A percentile compares a stretch with the other conserved stretches of the same genome.
Conservation (phyloP, 1,140 invertebrate species). For the Drosophila ironensis region DNA sequence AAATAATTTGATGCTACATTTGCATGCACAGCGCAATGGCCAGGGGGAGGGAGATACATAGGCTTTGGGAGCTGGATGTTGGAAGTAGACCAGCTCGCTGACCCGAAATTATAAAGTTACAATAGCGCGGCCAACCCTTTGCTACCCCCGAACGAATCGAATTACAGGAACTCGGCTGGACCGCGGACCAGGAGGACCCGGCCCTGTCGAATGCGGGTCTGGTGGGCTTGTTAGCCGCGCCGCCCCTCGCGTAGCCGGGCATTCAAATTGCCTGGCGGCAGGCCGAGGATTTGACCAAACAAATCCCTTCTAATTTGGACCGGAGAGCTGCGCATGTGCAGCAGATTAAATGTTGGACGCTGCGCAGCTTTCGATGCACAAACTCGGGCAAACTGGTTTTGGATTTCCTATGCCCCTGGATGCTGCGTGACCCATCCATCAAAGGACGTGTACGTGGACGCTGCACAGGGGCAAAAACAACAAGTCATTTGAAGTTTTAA, state of each 20-base stretch:
- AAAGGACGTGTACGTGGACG: constrained; percentile 53
- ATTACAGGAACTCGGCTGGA: constrained; percentile 48
- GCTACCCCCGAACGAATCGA: constrained; percentile 52
- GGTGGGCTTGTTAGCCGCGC: constrained; percentile 42
- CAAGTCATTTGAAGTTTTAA: constrained; percentile 77
- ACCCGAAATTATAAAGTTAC: constrained; percentile 78
- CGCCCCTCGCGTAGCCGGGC: constrained; percentile 51
- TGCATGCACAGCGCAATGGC: constrained; percentile 30
- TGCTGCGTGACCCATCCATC: constrained; percentile 67
- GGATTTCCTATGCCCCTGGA: constrained; percentile 64
- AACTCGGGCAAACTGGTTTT: constrained; percentile 61
- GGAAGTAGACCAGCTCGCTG: constrained; percentile 48
- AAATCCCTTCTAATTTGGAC: constrained; percentile 68
- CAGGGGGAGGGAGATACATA: not conserved
- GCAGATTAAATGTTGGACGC: constrained; percentile 67
- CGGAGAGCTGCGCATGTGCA: constrained; percentile 54
- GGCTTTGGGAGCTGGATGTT: constrained; percentile 8
- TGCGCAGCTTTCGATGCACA: constrained; percentile 54
- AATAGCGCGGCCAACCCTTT: constrained; percentile 63
- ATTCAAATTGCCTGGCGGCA: constrained; percentile 57
- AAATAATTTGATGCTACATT: constrained; percentile 68
- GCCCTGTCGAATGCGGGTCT: constrained; percentile 39
- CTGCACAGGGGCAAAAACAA: constrained; percentile 60
- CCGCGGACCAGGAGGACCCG: constrained; percentile 25
- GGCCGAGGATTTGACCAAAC: constrained; percentile 70